Base-by-base conservation (phyloP, 2,888 invertebrate genomes). In the Lepas anatifera region DNA sequence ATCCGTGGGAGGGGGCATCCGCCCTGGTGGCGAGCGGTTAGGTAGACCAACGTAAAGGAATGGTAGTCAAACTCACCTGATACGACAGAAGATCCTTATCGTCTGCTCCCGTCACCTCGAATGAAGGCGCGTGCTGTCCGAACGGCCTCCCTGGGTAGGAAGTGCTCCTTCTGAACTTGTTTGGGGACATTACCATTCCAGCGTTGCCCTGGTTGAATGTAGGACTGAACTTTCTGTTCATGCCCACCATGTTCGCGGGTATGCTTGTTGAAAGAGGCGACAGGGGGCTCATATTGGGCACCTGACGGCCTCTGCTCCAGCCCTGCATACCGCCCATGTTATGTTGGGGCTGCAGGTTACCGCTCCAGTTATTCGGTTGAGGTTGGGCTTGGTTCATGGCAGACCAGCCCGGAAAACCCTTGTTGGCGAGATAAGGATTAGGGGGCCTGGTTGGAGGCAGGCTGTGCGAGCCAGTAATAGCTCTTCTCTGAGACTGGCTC, bases 31-130 rank as follows among this genome's bases (percentile, higher is more conserved):
- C n/a, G n/a, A n/a, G n/a, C n/a, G n/a, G n/a, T n/a, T n/a, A n/a
- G n/a, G n/a, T n/a, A n/a, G n/a, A n/a, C n/a, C n/a, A n/a, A n/a
- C n/a, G n/a, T n/a, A n/a, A n/a, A n/a, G n/a, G n/a, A n/a, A n/a
- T n/a, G n/a, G n/a, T n/a, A n/a, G n/a, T n/a, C n/a, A n/a, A n/a
- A 63, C 32, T 39, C 25, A 64, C 64, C 39, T 64, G 64, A 64
- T 64, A 64, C 7, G 39, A n/a, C 11, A 64, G 25, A 11, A 64
- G 39, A 16, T 64, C 64, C 25, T 64, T 64, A 35, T 64, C 64
- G 8, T 64, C 64, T 18, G 35, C n/a, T 18, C 64, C 39, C 25
- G 64, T 37, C 39, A 64, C 25, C n/a, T 64, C 64, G 18, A 39
- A 64, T 6, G 10, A 16, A 13, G 64, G 37, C 0, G 64, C 13